Evolutionary conservation across 1,140 invertebrate species (phyloP).

Genomic region (Zelostemma sp.): DNA sequence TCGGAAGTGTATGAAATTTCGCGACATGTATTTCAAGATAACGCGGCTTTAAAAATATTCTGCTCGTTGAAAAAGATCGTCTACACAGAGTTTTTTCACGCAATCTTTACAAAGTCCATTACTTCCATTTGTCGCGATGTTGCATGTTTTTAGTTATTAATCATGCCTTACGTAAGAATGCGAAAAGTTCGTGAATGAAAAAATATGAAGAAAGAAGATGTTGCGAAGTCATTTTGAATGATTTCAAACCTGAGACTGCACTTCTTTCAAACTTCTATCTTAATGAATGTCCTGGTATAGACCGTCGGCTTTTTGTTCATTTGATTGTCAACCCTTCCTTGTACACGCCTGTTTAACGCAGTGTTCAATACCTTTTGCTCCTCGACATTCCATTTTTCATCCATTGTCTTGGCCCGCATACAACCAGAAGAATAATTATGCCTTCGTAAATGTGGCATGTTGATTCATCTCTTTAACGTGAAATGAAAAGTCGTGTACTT

Average conservation of each 20-base stretch:
- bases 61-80: no score
- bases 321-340: neutral
- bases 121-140: no score
- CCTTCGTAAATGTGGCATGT: neutral
- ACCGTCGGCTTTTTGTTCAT: neutral
- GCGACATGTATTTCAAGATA: neutral
- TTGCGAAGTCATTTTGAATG: neutral
- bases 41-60: neutral
- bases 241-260: neutral
- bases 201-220: neutral
- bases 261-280: neutral
- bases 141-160: neutral
- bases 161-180: neutral
- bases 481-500: neutral
- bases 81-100: no score
- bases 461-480: neutral
- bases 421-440: neutral
- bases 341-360: neutral
- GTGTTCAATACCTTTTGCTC: neutral
- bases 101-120: no score
- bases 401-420: neutral
- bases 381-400: neutral
- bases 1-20: neutral
- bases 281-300: neutral
- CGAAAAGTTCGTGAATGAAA: neutral